Conservation (phyloP, 2,797 vertebrate species). For the Ibycter americanus region DNA sequence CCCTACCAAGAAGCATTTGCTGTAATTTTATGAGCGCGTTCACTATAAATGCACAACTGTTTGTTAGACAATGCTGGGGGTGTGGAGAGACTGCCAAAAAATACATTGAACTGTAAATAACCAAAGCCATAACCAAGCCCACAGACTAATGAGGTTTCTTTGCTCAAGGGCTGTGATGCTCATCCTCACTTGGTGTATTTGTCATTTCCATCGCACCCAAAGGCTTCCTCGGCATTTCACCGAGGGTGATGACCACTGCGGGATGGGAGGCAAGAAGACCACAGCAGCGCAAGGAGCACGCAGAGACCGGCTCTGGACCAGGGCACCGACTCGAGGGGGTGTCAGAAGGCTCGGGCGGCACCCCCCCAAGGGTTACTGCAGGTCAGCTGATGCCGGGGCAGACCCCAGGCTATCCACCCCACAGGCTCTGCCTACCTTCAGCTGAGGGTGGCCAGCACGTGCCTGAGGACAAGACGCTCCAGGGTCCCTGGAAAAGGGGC, state of each 20-base stretch:
- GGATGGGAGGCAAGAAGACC: background rate
- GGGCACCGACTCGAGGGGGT: rapidly evolving
- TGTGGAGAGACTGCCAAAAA: background rate
- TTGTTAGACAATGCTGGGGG: rapidly evolving
- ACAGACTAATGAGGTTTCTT: background rate
- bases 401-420: background rate
- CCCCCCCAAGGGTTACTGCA: no score
- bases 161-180: background rate
- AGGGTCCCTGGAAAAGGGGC: background rate
- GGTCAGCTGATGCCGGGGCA: background rate
- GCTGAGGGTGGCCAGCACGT: rapidly evolving
- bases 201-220: background rate
- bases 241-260: rapidly evolving
- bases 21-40: rapidly evolving
- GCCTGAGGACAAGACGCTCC: background rate
- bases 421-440: background rate
- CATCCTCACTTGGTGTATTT: rapidly evolving
- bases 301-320: rapidly evolving
- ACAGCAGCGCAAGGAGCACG: rapidly evolving
- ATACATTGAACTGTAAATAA: background rate
- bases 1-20: background rate
- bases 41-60: rapidly evolving
- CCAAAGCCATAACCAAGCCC: background rate
- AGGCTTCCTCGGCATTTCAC: background rate
- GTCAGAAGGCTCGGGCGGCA: background rate